Base-by-base conservation (phyloP, 2,888 invertebrate genomes). In the Drosophila longiperda region DNA sequence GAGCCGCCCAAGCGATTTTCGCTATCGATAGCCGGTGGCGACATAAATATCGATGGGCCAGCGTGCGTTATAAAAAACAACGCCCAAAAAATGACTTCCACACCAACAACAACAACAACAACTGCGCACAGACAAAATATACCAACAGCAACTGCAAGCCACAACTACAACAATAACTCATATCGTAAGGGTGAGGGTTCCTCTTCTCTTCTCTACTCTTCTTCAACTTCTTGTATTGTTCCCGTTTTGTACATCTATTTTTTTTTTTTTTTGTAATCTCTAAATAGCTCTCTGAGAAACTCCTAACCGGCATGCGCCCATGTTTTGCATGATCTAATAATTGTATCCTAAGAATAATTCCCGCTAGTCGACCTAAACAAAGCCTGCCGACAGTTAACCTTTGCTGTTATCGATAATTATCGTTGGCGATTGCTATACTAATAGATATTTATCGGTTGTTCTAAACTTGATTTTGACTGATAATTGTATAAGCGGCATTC, bases 41-140 rank as follows among this genome's bases (percentile, higher is more conserved):
- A 93, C 87, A 93, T 93, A 77, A 92, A 93, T 90, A 93, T 93
- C 87, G 93, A 92, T 91, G 93, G 92, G 84, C 92, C 92, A 73
- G 82, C 90, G 66, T 73, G 82, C 66, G 38, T 57, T 55, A 38
- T 17, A 42, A 42, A 50, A 15, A 78, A 72, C 75, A 78, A 76
- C 66, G 75, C 77, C 74, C 80, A 84, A 77, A 75, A 72, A 73
- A 59, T 67, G 70, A 77, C 62, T 71, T 67, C 73, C 73, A 71
- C 84, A 82, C 66, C 82, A 75, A 69, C 55, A 74, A 63, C 74
- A 69, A 69, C 83, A 82, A 73, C 60, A 81, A 80, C 84, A 85
- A 90, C 83, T 80, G 78, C 88, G 88, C 91, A 91, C 90, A 92
- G 90, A 91, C 90, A 23, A 45, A 78, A 83, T 52, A 33, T 52